These are phyloP conservation scores for Cataglyphis livida DNA, from an alignment of 2,888 invertebrate genomes.

Conservation along the genomic window DNA sequence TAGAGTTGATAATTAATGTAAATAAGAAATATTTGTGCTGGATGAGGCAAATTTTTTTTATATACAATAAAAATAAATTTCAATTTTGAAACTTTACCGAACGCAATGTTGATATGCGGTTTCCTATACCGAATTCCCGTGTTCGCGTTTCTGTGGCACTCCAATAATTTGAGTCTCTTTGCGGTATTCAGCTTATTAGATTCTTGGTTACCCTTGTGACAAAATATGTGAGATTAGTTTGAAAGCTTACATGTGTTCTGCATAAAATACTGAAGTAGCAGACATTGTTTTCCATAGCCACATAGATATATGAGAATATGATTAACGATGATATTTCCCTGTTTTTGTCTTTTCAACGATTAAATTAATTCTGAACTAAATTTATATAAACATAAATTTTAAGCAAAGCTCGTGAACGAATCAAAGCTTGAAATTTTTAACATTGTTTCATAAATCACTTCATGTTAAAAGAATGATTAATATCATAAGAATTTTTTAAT, in stretches of 20 bases:
- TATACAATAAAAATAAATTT: slow-evolving; percentile 47
- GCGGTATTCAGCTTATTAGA: slow-evolving; percentile 71
- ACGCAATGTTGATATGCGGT: slow-evolving; percentile 12
- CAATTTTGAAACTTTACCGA: background rate
- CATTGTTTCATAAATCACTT: background rate
- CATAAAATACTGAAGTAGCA: slow-evolving; percentile 32
- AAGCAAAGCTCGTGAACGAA: background rate
- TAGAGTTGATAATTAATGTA: background rate
- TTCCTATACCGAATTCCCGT: slow-evolving; percentile 19
- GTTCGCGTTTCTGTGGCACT: slow-evolving; percentile 33
- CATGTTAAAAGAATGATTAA: background rate
- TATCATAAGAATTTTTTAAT: background rate
- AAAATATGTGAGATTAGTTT: slow-evolving; percentile 38
- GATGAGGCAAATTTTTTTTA: background rate
- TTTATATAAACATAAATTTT: background rate
- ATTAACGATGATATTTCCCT: background rate
- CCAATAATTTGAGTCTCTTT: slow-evolving; percentile 64
- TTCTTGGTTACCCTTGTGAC: slow-evolving; percentile 46
- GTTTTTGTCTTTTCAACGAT: background rate
- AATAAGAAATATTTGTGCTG: background rate
- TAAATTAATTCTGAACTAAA: slow-evolving; percentile 8
- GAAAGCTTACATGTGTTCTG: background rate
- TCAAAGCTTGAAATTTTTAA: background rate
- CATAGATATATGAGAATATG: background rate
- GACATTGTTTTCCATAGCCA: background rate